Conservation (phyloP, 2,888 invertebrate genomes). For the Atherix ibis region DNA sequence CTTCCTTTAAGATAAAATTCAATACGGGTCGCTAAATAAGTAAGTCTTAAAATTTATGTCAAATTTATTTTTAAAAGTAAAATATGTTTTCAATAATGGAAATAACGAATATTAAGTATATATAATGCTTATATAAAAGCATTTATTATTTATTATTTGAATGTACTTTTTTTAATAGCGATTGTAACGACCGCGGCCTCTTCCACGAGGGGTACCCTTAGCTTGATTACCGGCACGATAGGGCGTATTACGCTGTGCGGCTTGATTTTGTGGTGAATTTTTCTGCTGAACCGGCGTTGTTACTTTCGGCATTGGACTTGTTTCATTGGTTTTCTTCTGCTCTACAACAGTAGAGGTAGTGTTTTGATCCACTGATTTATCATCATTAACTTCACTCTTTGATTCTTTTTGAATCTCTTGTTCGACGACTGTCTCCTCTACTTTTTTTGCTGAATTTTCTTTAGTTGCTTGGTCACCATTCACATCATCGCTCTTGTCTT, state of each 20-base stretch:
- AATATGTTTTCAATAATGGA: too few relatives aligned
- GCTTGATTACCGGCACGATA: constrained; percentile 15
- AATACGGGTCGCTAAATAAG: too few relatives aligned
- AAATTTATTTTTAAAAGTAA: too few relatives aligned
- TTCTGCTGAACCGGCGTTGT: constrained; percentile 25
- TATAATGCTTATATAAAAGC: too few relatives aligned
- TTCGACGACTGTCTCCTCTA: constrained; percentile 15
- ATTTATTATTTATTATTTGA: too few relatives aligned
- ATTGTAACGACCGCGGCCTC: constrained; percentile 31
- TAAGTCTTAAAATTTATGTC: too few relatives aligned
- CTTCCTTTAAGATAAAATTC: too few relatives aligned
- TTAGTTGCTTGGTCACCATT: constrained; percentile 18
- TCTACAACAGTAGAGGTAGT: too few relatives aligned
- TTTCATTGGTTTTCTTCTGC: constrained; percentile 22
- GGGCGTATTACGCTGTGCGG: constrained; percentile 13
- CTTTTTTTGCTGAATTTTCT: constrained; percentile 14
- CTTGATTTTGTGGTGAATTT: constrained; percentile 19
- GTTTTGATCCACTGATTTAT: constrained; percentile 26
- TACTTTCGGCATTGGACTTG: constrained; percentile 27
- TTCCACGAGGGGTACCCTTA: constrained; percentile 26
- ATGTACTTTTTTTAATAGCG: constrained; percentile 23
- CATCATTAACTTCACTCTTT: constrained; percentile 21
- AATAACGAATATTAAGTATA: too few relatives aligned
- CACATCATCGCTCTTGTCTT: constrained; percentile 14
- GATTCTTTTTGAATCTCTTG: constrained; percentile 19